These are phyloP conservation scores for Hirtodrosophila histrioides DNA, from an alignment of 2,888 invertebrate species.

Conservation along the genomic window DNA sequence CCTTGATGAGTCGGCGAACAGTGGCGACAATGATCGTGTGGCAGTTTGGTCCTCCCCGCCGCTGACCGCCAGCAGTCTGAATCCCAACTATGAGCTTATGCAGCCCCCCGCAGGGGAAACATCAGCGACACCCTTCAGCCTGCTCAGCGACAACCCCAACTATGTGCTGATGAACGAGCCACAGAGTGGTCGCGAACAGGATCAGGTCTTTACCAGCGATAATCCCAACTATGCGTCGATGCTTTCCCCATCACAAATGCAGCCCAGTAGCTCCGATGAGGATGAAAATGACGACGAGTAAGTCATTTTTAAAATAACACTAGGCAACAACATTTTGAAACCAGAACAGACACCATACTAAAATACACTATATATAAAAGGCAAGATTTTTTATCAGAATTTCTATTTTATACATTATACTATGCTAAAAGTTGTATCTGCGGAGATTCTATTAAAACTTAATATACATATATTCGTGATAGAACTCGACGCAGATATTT, in stretches of 20 bases:
- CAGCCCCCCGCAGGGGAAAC: slow-evolving; percentile 41
- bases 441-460: no score
- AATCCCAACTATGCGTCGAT: slow-evolving; percentile 74
- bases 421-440: no score
- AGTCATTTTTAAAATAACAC: slow-evolving; percentile 4
- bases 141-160: slow-evolving; percentile 60
- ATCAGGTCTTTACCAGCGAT: slow-evolving; percentile 42
- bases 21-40: slow-evolving; percentile 26
- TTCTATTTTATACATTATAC: no score
- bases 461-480: no score
- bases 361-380: no score
- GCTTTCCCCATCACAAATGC: slow-evolving; percentile 27
- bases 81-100: slow-evolving; percentile 80
- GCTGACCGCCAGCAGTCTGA: slow-evolving; percentile 63
- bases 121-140: slow-evolving; percentile 6
- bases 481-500: no score
- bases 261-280: slow-evolving; percentile 54
- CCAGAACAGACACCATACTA: no score
- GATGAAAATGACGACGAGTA: slow-evolving; percentile 48
- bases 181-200: slow-evolving; percentile 12
- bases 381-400: no score
- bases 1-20: slow-evolving; percentile 73
- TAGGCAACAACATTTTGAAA: no score
- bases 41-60: slow-evolving; percentile 36
- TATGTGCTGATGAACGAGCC: slow-evolving; percentile 78